These are phyloP conservation scores for Actinopyga echinites DNA, from an alignment of 53 echinoderm and acorn worm species.

Conservation along the genomic window DNA sequence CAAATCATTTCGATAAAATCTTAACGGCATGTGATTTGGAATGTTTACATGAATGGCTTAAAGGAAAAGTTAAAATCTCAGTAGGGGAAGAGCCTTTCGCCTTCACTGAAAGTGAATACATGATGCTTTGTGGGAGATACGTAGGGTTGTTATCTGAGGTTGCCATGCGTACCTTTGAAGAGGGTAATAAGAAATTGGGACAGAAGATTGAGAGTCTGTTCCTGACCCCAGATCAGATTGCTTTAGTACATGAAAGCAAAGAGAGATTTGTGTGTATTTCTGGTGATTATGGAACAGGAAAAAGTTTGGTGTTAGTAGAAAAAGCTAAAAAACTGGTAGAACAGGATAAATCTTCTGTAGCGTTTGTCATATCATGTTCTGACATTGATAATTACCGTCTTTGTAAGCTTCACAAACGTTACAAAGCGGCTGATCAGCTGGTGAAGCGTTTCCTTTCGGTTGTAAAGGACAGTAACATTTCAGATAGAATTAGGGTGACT, in stretches of 20 bases:
- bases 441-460: not conserved
- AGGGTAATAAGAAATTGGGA: not conserved
- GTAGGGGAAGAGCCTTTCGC: not conserved
- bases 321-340: constrained; percentile 9
- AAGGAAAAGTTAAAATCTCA: not conserved
- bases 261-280: not conserved
- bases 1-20: not conserved
- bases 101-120: not conserved
- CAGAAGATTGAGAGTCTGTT: not conserved
- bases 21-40: not conserved
- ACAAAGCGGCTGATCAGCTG: constrained; percentile 8
- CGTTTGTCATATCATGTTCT: not conserved
- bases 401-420: not conserved
- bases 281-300: constrained; percentile 30
- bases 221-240: not conserved
- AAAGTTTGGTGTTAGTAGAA: constrained; percentile 14
- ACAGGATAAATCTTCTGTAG: not conserved
- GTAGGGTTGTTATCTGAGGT: not conserved
- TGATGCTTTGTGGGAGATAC: not conserved
- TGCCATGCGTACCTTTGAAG: not conserved
- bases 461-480: too few relatives aligned
- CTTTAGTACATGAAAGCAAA: not conserved
- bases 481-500: not conserved
- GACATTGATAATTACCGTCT: constrained; percentile 2
- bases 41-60: not conserved